Conservation (phyloP, 2,113 vertebrate species). For the Cochlearius cochlearius region DNA sequence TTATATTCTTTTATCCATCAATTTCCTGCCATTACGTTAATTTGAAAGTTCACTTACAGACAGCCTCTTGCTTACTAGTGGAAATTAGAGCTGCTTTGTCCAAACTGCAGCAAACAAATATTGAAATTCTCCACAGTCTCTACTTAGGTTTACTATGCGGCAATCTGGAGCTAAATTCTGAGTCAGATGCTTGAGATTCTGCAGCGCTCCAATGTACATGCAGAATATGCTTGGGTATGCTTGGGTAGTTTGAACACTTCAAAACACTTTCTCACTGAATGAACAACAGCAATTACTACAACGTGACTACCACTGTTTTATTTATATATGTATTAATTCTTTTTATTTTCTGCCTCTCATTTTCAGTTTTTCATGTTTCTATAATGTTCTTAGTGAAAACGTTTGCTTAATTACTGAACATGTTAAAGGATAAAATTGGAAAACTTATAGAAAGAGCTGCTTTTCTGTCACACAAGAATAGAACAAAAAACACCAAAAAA, state of each 20-base stretch:
- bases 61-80: not conserved
- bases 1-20: not conserved
- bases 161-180: not conserved
- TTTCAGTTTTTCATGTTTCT: not conserved
- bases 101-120: not conserved
- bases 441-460: not conserved
- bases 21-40: not conserved
- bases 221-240: not conserved
- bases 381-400: not conserved
- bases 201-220: not conserved
- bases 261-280: not conserved
- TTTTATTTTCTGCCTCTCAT: not conserved
- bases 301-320: not conserved
- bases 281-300: not conserved
- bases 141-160: not conserved
- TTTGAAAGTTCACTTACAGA: not conserved
- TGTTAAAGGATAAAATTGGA: not conserved
- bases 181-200: not conserved
- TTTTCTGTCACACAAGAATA: not conserved
- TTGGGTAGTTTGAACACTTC: not conserved
- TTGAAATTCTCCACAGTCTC: not conserved
- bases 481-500: too few species aligned
- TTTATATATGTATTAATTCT: not conserved
- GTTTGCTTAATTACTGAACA: not conserved
- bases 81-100: not conserved